Conservation (phyloP, 2,888 invertebrate genomes). For the Volucella inflata region DNA sequence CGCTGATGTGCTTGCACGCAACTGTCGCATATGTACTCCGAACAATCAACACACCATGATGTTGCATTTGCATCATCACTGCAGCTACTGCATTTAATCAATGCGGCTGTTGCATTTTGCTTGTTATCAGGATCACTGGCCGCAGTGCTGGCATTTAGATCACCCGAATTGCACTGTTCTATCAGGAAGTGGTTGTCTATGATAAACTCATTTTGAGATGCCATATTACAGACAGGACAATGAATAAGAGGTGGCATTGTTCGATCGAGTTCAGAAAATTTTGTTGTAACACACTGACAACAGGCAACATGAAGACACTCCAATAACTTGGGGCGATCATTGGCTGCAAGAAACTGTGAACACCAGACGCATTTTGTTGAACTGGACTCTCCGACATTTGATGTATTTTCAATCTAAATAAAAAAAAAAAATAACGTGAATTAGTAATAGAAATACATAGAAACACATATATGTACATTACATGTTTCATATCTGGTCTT, state of each 20-base stretch:
- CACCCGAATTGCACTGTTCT: slow-evolving; percentile 84
- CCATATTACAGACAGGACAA: slow-evolving; percentile 90
- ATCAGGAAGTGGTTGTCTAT: slow-evolving; percentile 93
- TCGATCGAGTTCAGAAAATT: slow-evolving; percentile 84
- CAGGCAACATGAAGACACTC: slow-evolving; percentile 95
- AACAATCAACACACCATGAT: slow-evolving; percentile 95
- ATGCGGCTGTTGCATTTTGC: slow-evolving; percentile 77
- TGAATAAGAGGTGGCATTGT: slow-evolving; percentile 82
- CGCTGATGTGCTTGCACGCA: slow-evolving; percentile 96
- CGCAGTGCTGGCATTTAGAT: slow-evolving; percentile 77
- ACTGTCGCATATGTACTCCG: slow-evolving; percentile 95
- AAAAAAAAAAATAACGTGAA: neutral
- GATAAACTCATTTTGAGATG: slow-evolving; percentile 89
- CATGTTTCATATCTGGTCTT: too few species aligned
- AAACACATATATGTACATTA: neutral
- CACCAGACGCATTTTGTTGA: slow-evolving; percentile 86
- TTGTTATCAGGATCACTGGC: slow-evolving; percentile 78
- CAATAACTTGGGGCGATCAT: slow-evolving; percentile 90
- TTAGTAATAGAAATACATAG: neutral
- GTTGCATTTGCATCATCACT: slow-evolving; percentile 92
- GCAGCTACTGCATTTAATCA: slow-evolving; percentile 91
- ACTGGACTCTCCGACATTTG: slow-evolving; percentile 77
- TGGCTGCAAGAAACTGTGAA: slow-evolving; percentile 84
- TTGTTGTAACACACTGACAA: slow-evolving; percentile 89
- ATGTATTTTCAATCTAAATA: slow-evolving; percentile 64